Evolutionary conservation across 2,113 vertebrate species (phyloP), one percentile per base, ranked within the genome.

Genomic region (Okapia johnstoni): DNA sequence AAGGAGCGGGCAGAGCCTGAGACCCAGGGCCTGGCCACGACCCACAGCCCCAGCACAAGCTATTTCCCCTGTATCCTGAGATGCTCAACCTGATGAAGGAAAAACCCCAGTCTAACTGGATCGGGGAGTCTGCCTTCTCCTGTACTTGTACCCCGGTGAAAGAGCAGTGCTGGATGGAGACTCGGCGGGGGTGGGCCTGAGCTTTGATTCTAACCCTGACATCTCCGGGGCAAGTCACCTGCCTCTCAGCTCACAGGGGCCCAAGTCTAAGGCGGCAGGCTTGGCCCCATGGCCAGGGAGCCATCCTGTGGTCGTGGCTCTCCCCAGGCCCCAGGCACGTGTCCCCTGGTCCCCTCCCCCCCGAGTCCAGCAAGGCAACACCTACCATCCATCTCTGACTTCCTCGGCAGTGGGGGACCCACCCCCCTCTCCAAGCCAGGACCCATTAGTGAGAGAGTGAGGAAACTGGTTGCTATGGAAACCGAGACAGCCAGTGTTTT

Each of bases 401-500:
- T 95, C 73, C 54, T 54, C 0, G 3, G 85, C 36, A 46, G 4
- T 50, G 13, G 81, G 77, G 93, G 40, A 33, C 77, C 46, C 87
- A 63, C 90, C 85, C 73, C 55, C 36, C 77, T 85, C 50, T 84
- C 54, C 63, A 83, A 66, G 61, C 91, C 95, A 81, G 89, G 94
- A 85, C 87, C 89, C 48, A 50, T 90, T 60, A 90, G 28, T 33
- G 43, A 87, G 84, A 79, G 89, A 17, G 66, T 17, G 85, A 90
- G 92, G 61, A 93, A 76, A 63, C 30, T n/a, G 88, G 98, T 98
- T 97, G 97, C 97, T 77, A 98, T 98, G 98, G 98, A 90, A 97
- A 98, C 98, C 1, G 10, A 97, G 96, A 87, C 89, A 89, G 93
- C 48, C 43, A 70, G 84, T 83, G 77, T 92, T 95, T 95, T 3